Conservation (phyloP, 2,888 invertebrate species). For the Sthenelais limicola region DNA sequence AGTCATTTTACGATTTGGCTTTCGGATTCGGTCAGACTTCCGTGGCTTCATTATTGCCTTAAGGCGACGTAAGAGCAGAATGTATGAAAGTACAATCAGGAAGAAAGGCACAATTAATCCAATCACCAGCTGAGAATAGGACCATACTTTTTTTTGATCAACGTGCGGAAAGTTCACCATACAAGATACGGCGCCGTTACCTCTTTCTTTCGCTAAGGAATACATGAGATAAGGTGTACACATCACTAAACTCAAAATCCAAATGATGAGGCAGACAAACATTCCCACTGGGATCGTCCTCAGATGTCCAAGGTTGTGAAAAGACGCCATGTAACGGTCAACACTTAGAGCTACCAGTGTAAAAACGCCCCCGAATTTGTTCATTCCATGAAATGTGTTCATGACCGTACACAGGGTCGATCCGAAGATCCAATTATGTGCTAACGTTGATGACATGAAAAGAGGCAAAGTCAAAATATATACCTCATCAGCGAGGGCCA, state of each 20-base stretch:
- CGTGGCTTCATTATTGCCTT: conserved; percentile 14
- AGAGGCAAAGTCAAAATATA: conserved; percentile 50
- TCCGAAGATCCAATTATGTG: conserved; percentile 47
- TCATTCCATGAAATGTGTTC: conserved; percentile 44
- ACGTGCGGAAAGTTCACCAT: conserved; percentile 34
- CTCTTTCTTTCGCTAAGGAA: conserved; percentile 19
- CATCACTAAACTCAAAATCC: conserved; percentile 43
- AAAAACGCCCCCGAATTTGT: conserved; percentile 48
- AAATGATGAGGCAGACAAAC: conserved; percentile 45
- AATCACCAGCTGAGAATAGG: conserved; percentile 41
- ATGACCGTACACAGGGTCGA: conserved; percentile 43
- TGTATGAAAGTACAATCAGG: conserved; percentile 42
- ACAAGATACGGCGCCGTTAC: neutral
- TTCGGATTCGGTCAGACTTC: conserved; percentile 7
- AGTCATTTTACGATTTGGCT: conserved; percentile 45
- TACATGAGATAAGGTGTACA: conserved; percentile 49
- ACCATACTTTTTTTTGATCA: conserved; percentile 24
- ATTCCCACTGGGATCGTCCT: conserved; percentile 45
- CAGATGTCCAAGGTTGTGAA: conserved; percentile 44
- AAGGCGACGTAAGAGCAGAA: conserved; percentile 33
- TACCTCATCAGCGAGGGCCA: conserved; percentile 49
- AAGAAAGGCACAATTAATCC: conserved; percentile 41
- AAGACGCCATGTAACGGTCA: conserved; percentile 50
- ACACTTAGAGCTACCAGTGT: conserved; percentile 48
- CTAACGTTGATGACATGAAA: conserved; percentile 45